These are phyloP conservation scores for Parazoanthus darwini DNA, from an alignment of 92 coral and sea anemone species.

Conservation along the genomic window DNA sequence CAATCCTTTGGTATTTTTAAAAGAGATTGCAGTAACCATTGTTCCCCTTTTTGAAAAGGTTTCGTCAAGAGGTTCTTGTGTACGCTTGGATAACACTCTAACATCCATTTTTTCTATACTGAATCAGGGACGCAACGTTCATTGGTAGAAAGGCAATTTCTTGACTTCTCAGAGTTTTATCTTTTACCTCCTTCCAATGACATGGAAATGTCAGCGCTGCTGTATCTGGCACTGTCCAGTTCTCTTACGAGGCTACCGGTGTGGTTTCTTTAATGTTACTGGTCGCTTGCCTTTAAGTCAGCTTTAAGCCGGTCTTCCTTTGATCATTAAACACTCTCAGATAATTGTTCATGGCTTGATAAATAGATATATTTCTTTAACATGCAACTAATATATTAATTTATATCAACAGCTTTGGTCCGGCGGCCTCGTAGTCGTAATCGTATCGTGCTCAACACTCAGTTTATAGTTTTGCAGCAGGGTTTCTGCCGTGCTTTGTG, in stretches of 20 bases:
- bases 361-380: not conserved
- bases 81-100: not conserved
- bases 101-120: not conserved
- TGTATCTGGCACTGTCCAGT: not conserved
- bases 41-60: not conserved
- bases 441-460: not conserved
- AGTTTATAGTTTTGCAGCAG: not conserved
- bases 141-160: not conserved
- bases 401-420: too few species aligned
- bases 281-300: not conserved
- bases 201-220: too few species aligned
- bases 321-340: not conserved
- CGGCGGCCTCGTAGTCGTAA: not conserved
- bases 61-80: not conserved
- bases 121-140: not conserved
- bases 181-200: too few species aligned
- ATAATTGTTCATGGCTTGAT: not conserved
- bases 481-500: not conserved
- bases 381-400: too few species aligned
- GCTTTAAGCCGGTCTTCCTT: not conserved
- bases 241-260: not conserved
- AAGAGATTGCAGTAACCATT: not conserved
- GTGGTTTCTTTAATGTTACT: not conserved
- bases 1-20: not conserved
- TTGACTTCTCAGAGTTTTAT: not conserved